These are phyloP conservation scores for Epistrophe grossulariae DNA, from an alignment of 2,888 invertebrate species.

Conservation along the genomic window DNA sequence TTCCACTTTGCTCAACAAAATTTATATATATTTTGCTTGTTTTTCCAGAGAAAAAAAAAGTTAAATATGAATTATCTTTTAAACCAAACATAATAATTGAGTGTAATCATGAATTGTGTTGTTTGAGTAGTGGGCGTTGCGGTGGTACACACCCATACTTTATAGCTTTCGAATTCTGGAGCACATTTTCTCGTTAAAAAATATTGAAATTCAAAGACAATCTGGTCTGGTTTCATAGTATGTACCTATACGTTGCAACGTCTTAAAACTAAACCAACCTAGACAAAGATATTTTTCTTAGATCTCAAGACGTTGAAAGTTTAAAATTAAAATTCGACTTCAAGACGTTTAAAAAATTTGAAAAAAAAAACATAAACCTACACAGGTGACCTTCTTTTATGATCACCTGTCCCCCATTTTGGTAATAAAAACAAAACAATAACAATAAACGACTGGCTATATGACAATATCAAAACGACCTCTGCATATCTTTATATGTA, in stretches of 20 bases:
- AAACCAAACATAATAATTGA: constrained; percentile 55
- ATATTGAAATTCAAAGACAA: not conserved
- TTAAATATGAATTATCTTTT: constrained; percentile 36
- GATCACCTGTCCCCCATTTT: constrained; percentile 60
- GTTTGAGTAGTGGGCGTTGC: constrained; percentile 10
- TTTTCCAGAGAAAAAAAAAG: constrained; percentile 19
- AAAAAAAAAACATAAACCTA: constrained; percentile 1
- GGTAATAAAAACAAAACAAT: constrained; percentile 2
- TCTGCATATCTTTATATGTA: constrained; percentile 40
- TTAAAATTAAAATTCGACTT: constrained; percentile 40
- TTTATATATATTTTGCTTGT: constrained; percentile 1
- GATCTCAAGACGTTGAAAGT: constrained; percentile 44
- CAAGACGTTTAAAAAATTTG: not conserved
- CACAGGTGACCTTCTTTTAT: constrained; percentile 66
- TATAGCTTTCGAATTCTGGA: constrained; percentile 6
- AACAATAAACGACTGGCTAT: constrained; percentile 21
- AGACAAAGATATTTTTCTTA: constrained; percentile 2
- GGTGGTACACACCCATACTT: constrained; percentile 20
- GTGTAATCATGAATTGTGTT: constrained; percentile 57
- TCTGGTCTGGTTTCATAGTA: not conserved
- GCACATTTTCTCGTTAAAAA: constrained; percentile 2
- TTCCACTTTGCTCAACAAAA: constrained; percentile 50
- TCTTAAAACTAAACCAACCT: not conserved
- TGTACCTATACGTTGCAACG: not conserved
- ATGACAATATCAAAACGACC: constrained; percentile 33